phyloP scores from a whole-genome alignment of 2,888 invertebrate genomes.

The Mesorhabditis sp. region DNA sequence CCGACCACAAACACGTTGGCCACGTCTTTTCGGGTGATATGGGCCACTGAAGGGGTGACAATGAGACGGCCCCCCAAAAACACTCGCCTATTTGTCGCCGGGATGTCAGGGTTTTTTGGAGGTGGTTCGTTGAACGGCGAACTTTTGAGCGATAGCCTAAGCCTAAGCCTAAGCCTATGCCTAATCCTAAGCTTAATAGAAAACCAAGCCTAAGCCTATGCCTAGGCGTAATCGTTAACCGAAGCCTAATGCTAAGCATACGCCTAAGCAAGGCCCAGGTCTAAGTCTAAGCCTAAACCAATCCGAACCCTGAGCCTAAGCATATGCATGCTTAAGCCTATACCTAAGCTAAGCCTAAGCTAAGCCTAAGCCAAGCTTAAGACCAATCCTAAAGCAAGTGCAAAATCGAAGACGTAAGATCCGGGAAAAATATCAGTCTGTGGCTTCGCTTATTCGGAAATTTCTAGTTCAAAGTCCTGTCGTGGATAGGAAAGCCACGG shows the following conservation, averaged over 20 bases:
- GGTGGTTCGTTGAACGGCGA: too few relatives aligned
- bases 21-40: too few relatives aligned
- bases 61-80: too few relatives aligned
- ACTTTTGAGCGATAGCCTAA: slow-evolving; percentile 8
- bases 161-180: slow-evolving; percentile 13
- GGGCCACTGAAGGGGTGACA: too few relatives aligned
- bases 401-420: too few relatives aligned
- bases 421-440: too few relatives aligned
- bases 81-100: too few relatives aligned
- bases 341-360: slow-evolving; percentile 13
- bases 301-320: slow-evolving; percentile 11
- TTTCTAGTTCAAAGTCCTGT: too few relatives aligned
- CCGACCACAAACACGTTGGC: too few relatives aligned
- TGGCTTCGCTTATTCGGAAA: too few relatives aligned
- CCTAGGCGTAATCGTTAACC: slow-evolving; percentile 12
- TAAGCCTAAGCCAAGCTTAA: slow-evolving; percentile 11
- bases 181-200: slow-evolving; percentile 12
- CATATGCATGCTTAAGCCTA: slow-evolving; percentile 13
- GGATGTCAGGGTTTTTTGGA: too few relatives aligned
- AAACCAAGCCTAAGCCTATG: slow-evolving; percentile 13
- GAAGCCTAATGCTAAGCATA: slow-evolving; percentile 11
- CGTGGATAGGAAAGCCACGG: background rate
- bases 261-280: slow-evolving; percentile 12
- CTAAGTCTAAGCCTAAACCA: slow-evolving; percentile 13
- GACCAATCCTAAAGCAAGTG: slow-evolving; percentile 9